Conservation (phyloP, 1,140 invertebrate genomes). For the Drosophila insularis region DNA sequence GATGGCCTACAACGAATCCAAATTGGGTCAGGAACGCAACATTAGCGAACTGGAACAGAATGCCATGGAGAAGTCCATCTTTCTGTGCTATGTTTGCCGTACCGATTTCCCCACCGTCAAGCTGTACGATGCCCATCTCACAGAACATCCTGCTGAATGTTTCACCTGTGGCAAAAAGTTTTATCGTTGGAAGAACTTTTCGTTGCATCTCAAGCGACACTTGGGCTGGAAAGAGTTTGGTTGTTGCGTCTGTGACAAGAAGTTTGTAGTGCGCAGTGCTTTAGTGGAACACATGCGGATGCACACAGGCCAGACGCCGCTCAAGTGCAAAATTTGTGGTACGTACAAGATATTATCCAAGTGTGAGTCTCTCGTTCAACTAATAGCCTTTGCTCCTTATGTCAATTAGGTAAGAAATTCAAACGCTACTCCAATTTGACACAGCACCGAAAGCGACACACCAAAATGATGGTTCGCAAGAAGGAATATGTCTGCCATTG, state of each 20-base stretch:
- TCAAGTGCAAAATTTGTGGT: conserved; percentile 91
- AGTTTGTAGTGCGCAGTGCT: conserved; percentile 91
- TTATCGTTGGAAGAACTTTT: conserved; percentile 88
- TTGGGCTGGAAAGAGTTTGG: conserved; percentile 86
- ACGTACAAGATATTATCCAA: conserved; percentile 13
- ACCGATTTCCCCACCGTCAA: conserved; percentile 82
- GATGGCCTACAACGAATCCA: conserved; percentile 75
- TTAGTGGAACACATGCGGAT: conserved; percentile 90
- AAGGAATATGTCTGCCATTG: conserved; percentile 92
- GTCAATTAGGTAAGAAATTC: conserved; percentile 86
- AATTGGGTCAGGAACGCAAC: conserved; percentile 70
- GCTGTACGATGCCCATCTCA: conserved; percentile 87
- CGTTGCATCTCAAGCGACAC: conserved; percentile 90
- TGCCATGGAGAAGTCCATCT: conserved; percentile 79
- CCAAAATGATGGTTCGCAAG: conserved; percentile 87
- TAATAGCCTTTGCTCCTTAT: not conserved
- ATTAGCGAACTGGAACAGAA: conserved; percentile 73
- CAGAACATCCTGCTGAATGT: conserved; percentile 91
- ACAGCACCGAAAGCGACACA: conserved; percentile 90
- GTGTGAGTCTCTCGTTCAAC: not conserved
- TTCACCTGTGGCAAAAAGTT: conserved; percentile 91
- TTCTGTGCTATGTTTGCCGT: conserved; percentile 84
- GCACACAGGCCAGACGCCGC: conserved; percentile 91
- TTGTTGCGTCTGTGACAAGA: conserved; percentile 91
- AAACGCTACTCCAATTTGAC: conserved; percentile 92